phyloP scores from a whole-genome alignment of 2,113 vertebrate genomes.

The Heteronetta atricapilla region DNA sequence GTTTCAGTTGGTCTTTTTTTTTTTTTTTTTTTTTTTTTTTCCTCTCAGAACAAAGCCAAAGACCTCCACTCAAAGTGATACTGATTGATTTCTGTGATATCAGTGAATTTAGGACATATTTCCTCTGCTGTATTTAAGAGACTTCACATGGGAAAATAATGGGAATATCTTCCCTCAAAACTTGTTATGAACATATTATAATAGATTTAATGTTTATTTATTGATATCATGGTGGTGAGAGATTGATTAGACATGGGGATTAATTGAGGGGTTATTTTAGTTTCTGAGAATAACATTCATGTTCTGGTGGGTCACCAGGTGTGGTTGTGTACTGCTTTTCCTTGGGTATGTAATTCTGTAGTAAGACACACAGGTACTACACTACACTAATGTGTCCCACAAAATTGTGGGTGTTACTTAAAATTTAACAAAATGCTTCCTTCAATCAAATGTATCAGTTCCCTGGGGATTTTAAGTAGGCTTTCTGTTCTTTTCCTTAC shows the following conservation, averaged over 20 bases:
- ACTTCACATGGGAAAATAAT: not conserved
- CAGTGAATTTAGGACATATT: accelerated
- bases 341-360: not conserved
- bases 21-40: not conserved
- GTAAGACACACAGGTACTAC: too few relatives aligned
- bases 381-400: not conserved
- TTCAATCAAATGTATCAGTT: not conserved
- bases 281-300: too few relatives aligned
- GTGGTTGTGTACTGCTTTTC: not conserved
- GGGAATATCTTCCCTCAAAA: not conserved
- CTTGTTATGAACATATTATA: too few relatives aligned
- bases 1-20: not conserved
- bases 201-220: not conserved
- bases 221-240: not conserved
- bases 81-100: not conserved
- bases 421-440: not conserved
- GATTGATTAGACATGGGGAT: not conserved
- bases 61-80: not conserved
- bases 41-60: not conserved
- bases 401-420: not conserved
- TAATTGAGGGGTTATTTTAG: not conserved
- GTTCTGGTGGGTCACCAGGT: not conserved
- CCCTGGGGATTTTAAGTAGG: not conserved
- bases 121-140: not conserved
- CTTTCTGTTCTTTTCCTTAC: not conserved